Conservation (phyloP, 2,797 vertebrate species). For the Lepidocolaptes lacrymiger region DNA sequence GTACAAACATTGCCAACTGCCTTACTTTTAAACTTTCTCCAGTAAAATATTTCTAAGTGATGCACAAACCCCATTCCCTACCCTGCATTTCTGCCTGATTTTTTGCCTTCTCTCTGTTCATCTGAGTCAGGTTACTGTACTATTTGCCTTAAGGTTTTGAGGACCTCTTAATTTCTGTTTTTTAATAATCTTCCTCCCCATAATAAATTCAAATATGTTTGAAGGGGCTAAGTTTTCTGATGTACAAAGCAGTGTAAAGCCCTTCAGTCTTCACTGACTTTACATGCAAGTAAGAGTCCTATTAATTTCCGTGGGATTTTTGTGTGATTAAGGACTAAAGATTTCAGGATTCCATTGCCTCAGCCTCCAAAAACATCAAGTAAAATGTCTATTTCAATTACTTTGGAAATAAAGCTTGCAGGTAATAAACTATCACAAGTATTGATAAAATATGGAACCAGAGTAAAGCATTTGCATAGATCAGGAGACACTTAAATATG, state of each 20-base stretch:
- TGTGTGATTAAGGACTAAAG: not conserved
- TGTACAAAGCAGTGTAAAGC: not conserved
- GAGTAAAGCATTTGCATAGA: not conserved
- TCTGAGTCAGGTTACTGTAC: not conserved
- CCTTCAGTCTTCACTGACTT: not conserved
- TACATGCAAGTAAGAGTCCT: not conserved
- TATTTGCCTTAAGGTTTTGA: not conserved
- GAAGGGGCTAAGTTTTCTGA: not conserved
- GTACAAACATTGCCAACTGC: not conserved
- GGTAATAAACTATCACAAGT: not conserved
- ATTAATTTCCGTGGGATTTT: not conserved
- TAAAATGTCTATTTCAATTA: conserved; percentile 8
- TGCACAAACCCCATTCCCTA: not conserved
- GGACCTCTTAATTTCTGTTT: not conserved
- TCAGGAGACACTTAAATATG: not conserved
- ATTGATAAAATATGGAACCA: not conserved
- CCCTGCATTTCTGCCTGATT: not conserved
- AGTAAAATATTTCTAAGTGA: not conserved
- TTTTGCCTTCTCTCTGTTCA: not conserved
- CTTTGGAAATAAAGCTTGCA: not conserved
- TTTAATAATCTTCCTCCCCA: not conserved
- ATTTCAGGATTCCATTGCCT: not conserved
- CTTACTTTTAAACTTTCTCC: not conserved
- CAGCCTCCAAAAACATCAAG: not conserved
- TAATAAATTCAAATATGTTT: not conserved